phyloP scores from a whole-genome alignment of 2,888 invertebrate species.

The Diaprepes abbreviatus region DNA sequence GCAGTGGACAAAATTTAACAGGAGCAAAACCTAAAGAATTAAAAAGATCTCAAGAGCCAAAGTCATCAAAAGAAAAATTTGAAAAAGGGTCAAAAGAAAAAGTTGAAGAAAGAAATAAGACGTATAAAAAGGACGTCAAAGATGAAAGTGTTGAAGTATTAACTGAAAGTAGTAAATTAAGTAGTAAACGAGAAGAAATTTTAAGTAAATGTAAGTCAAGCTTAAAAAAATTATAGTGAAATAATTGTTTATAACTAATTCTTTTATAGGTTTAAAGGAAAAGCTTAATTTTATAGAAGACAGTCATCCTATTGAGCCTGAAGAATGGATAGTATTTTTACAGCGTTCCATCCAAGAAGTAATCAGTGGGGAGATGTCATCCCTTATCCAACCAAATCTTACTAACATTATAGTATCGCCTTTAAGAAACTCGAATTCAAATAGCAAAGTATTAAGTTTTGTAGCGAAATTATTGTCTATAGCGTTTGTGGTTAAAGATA shows the following conservation, averaged over 20 bases:
- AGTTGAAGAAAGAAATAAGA: background rate
- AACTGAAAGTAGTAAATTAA: conserved; percentile 19
- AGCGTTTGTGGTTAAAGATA: conserved; percentile 73
- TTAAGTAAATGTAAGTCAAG: conserved; percentile 36
- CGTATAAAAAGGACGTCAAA: conserved; percentile 44
- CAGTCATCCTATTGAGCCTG: conserved; percentile 80
- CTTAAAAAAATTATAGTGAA: background rate
- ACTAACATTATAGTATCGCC: conserved; percentile 73
- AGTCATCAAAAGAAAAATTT: conserved; percentile 25
- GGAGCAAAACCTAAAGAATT: conserved; percentile 24
- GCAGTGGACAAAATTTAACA: conserved; percentile 26
- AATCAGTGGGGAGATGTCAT: conserved; percentile 83
- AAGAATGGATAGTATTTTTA: conserved; percentile 89
- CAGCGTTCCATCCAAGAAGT: conserved; percentile 86
- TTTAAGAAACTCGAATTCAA: conserved; percentile 74
- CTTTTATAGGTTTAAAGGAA: conserved; percentile 51
- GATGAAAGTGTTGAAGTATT: conserved; percentile 48
- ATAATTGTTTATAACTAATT: background rate
- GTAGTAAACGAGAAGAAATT: conserved; percentile 30
- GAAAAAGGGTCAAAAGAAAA: conserved; percentile 20
- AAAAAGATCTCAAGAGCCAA: conserved; percentile 32
- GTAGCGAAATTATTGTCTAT: conserved; percentile 76
- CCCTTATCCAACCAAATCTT: conserved; percentile 78
- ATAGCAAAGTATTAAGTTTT: conserved; percentile 74
- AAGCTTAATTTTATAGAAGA: conserved; percentile 60